Evolutionary conservation across 2,113 vertebrate genomes (phyloP).

Genomic region (Cinclus cinclus): DNA sequence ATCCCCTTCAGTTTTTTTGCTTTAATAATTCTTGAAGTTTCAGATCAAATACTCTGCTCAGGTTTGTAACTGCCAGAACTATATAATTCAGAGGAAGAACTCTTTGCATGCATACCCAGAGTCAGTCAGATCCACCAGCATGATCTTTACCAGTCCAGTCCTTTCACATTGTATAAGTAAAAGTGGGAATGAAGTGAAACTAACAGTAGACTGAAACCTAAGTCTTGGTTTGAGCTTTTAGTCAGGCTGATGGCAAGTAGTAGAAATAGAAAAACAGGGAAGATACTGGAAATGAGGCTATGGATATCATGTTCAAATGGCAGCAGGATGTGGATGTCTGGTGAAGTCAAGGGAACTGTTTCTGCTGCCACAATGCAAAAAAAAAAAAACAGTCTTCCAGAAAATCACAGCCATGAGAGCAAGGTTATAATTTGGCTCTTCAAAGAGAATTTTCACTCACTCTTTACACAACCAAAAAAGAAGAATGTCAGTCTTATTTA

Average conservation of each 20-base stretch:
- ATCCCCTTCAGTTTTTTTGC: neutral
- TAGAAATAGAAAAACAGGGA: neutral
- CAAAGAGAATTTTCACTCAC: neutral
- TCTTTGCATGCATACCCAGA: neutral
- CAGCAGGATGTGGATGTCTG: neutral
- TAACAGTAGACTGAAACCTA: neutral
- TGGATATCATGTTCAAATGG: neutral
- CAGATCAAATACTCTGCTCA: neutral
- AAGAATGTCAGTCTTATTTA: conserved; percentile 8
- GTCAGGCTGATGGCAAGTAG: neutral
- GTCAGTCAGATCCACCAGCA: neutral
- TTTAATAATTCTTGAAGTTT: neutral
- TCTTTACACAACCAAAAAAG: neutral
- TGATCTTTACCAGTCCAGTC: neutral
- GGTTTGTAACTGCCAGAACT: neutral
- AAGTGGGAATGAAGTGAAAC: neutral
- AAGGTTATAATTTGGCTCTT: neutral
- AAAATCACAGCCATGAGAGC: neutral
- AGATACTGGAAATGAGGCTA: neutral
- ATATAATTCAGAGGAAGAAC: neutral
- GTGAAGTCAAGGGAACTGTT: neutral
- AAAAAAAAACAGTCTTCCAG: neutral
- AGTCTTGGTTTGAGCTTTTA: neutral
- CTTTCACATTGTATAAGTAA: neutral
- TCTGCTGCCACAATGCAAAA: neutral